Evolutionary conservation across 1,140 invertebrate species (phyloP), one percentile per base, ranked within the genome.

Genomic region (Atopsyche davidsoni): DNA sequence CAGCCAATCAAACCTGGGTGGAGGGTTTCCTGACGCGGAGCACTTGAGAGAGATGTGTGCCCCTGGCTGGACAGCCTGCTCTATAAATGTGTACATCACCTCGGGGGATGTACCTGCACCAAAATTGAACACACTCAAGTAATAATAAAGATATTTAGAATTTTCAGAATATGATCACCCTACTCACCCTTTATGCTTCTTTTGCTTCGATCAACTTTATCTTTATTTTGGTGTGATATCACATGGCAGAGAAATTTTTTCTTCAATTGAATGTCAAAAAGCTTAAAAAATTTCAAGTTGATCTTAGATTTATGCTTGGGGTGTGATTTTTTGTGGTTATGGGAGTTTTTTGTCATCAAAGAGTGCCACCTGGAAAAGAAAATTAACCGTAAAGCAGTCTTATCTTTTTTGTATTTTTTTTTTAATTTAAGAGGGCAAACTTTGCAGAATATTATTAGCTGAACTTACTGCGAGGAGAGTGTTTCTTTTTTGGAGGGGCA

Each of bases 21-120:
- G 81, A 19, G 92, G 91, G 53, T 87, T 89, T 18, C 90, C 91
- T n/a, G 85, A 85, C 1, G 87, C 87, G 1, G 83, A 83, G 70
- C 91, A 95, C 62, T 86, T 81, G 35, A 95, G 70, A 1, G 87
- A 89, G 32, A 90, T 83, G 59, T 85, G 81, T 36, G 82, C 80
- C 14, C 87, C 87, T 0, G 87, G 85, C 61, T 85, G 79, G 43
- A 91, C 71, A 1, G 87, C 87, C 67, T 89, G 87, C 61, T 89
- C 87, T 54, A 87, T 86, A 63, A 91, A 91, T 10, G 84, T 87
- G 58, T 86, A 86, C 61, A 85, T 82, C 51, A 90, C 62, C 67
- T 88, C 85, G 1, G 87, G 87, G 25, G 83, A 73, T 2, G 83
- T 81, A 58, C 83, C 82, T 84, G 60, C n/a, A n/a, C n/a, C n/a